Evolutionary conservation across 2,797 vertebrate species (phyloP), one percentile per base, ranked within the genome.

Genomic region (Nannoperca obscura): DNA sequence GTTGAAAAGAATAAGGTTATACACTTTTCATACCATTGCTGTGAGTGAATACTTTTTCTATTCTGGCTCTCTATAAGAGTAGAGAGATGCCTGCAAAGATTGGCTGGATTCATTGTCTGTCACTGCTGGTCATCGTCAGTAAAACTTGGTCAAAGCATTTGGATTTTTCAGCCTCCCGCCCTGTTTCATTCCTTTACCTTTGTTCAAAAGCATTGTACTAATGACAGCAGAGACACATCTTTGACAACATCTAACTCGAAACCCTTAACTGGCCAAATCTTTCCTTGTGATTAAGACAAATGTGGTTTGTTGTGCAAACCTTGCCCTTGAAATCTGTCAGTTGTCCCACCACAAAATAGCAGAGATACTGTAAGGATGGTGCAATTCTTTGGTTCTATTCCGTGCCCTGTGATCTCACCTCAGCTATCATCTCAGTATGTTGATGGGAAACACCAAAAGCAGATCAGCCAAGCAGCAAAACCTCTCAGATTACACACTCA

Each of bases 321-420:
- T 79, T 36, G 50, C 24, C 36, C 74, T 59, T 30, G 42, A 65
- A 82, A 66, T n/a, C 69, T 42, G 47, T 71, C 67, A 13, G 50
- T 79, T 34, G 7, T 66, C 69, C 44, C 62, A 9, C 58, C 38
- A 27, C n/a, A 61, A 53, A 66, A 22, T 20, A 15, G n/a, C 19
- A 53, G 40, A 42, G 17, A 19, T 3, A 19, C 62, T 72, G 53
- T 54, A 44, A 17, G 38, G 52, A 68, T 53, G 60, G 27, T 85
- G 81, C 85, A 78, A 53, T 65, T 81, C 71, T 78, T 76, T 36
- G 66, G 68, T 87, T 86, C 64, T 64, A 2, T 71, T 81, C 70
- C 55, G 83, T 86, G 83, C 90, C 82, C 88, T 80, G 78, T 75
- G 70, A 80, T 86, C 71, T 82, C 77, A 73, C 81, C 82, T 88